phyloP scores from a whole-genome alignment of 2,113 vertebrate species.

The Cettia cetti region DNA sequence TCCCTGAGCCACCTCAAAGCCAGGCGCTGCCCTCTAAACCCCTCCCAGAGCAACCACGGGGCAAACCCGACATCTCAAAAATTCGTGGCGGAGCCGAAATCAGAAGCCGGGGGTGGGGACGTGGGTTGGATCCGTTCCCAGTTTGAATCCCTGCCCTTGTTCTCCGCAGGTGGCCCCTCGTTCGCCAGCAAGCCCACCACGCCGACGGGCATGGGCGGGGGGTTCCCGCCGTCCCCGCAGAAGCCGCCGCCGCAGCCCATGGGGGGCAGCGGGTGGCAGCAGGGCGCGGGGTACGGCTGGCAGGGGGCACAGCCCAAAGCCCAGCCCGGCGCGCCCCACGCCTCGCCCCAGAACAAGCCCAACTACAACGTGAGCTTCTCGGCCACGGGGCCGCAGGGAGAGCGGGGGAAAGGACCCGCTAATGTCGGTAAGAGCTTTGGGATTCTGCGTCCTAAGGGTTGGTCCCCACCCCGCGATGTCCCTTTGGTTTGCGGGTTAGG shows the following conservation, averaged over 20 bases:
- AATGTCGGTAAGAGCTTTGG: constrained; percentile 75
- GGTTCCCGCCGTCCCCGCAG: constrained; percentile 88
- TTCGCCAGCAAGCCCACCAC: constrained; percentile 96
- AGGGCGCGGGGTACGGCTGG: constrained; percentile 76
- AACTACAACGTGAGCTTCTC: constrained; percentile 97
- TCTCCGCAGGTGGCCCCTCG: constrained; percentile 78
- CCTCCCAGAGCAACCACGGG: background rate
- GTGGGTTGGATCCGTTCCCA: accelerated
- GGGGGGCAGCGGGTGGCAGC: constrained; percentile 80
- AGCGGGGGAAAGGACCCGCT: constrained; percentile 77
- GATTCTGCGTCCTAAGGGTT: accelerated
- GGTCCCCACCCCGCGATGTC: accelerated
- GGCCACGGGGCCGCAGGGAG: constrained; percentile 70
- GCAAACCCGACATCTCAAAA: too few relatives aligned
- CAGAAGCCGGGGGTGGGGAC: too few relatives aligned
- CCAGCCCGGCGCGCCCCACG: constrained; percentile 80
- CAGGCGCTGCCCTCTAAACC: background rate
- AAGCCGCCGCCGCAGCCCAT: constrained; percentile 88
- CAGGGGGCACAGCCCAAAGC: constrained; percentile 72
- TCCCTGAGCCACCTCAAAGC: background rate
- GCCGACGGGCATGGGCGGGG: constrained; percentile 87
- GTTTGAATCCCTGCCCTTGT: background rate
- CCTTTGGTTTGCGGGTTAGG: background rate
- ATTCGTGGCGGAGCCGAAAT: too few relatives aligned
- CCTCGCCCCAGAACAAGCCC: constrained; percentile 91